Evolutionary conservation across 2,113 vertebrate species (phyloP), one percentile per base, ranked within the genome.

Genomic region (Microcebus jonahi): DNA sequence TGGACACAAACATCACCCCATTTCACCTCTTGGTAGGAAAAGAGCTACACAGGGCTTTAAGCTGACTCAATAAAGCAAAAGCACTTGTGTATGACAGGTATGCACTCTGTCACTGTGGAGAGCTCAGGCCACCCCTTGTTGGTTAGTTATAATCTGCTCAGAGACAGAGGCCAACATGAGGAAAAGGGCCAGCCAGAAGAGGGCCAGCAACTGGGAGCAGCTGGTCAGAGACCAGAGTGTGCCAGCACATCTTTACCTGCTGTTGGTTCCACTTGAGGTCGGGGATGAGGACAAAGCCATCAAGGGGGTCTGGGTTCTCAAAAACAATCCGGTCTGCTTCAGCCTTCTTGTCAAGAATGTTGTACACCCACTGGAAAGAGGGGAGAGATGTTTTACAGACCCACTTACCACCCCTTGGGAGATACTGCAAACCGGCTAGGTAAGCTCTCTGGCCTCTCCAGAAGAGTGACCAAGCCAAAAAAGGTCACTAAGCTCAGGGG

Each of bases 181-280:
- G 76, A 48, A 65, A 20, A 36, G 29, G 70, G n/a, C 12, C 45
- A 53, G 59, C 27, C 57, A 31, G 9, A 63, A 65, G 53, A 23
- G 29, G 29, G 13, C 77, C 12, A n/a, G 45, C 31, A 18, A 10
- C 18, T n/a, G 61, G 71, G 39, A 5, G 50, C 31, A 4, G 12
- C 18, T 29, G 27, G 70, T 27, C 18, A 4, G 73, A 84, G 8
- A 2, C 14, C 3, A 48, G 59, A 8, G 25, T 55, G 48, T 13
- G 71, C 67, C 20, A 39, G 57, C 27, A 42, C 61, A 17, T 63
- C 88, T 96, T 97, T 94, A 99, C 99, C 99, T 99, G 99, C 97
- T 99, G 99, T 93, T 99, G 99, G 98, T 99, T 99, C 99, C 99
- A 99, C 97, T 99, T 99, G 36, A 99, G 99, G 97, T 99, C 99